These are phyloP conservation scores for Poeciliopsis turneri DNA, from an alignment of 2,797 vertebrate genomes.

Conservation along the genomic window DNA sequence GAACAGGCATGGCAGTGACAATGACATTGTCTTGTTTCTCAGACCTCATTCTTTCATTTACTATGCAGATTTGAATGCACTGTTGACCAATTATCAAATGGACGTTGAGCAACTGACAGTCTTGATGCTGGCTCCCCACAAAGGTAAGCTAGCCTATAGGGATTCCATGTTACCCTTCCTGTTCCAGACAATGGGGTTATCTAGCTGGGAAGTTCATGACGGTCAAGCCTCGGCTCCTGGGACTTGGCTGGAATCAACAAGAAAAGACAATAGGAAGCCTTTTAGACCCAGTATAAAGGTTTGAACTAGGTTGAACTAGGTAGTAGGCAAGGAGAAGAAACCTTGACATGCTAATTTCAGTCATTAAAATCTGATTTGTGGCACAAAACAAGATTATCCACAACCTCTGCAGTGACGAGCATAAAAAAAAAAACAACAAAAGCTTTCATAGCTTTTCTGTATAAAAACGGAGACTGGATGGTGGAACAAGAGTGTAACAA, in stretches of 20 bases:
- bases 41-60: no score
- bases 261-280: background rate
- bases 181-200: background rate
- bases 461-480: background rate
- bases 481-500: background rate
- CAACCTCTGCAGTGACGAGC: constrained; percentile 1
- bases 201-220: no score
- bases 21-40: background rate
- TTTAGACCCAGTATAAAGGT: background rate
- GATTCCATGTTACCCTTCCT: background rate
- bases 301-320: background rate
- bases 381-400: background rate
- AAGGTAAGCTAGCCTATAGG: background rate
- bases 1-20: background rate
- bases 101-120: no score
- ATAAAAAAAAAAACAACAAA: background rate
- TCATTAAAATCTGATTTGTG: background rate
- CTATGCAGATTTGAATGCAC: no score
- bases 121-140: background rate
- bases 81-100: no score
- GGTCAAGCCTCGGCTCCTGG: background rate
- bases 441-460: constrained; percentile 4
- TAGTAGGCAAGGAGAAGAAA: background rate
- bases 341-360: background rate
- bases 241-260: background rate